phyloP scores from a whole-genome alignment of 2,888 invertebrate genomes.

The Dascillus cervinus region DNA sequence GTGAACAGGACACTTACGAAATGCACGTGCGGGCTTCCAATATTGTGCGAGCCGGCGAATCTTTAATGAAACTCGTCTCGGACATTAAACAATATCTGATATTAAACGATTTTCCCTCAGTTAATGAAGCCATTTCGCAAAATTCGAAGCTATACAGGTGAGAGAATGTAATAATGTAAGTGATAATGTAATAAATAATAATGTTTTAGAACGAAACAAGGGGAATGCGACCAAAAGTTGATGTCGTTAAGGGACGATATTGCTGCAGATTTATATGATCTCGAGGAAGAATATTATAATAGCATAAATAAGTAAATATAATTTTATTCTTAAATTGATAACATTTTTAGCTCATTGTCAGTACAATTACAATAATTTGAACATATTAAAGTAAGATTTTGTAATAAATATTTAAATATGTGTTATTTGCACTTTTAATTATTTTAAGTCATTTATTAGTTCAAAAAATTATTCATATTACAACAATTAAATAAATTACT shows the following conservation, averaged over 20 bases:
- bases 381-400: not conserved
- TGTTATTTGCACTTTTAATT: too few species aligned
- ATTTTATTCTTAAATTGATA: conserved; percentile 2
- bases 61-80: conserved; percentile 92
- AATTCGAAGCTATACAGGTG: conserved; percentile 75
- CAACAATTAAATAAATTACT: too few species aligned
- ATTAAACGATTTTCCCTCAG: conserved; percentile 95
- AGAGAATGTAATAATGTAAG: conserved; percentile 3
- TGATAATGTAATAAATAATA: conserved; percentile 1
- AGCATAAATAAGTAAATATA: conserved; percentile 72
- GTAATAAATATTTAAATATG: too few species aligned
- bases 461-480: too few species aligned
- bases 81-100: conserved; percentile 98
- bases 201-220: conserved; percentile 69
- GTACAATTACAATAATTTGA: not conserved
- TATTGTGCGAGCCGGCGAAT: conserved; percentile 94
- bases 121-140: conserved; percentile 94
- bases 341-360: not conserved
- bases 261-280: conserved; percentile 85
- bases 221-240: conserved; percentile 87
- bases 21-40: conserved; percentile 96
- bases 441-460: too few species aligned
- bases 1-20: conserved; percentile 92
- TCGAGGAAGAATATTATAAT: conserved; percentile 89
- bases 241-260: conserved; percentile 91